Conservation (phyloP, 2,113 vertebrate genomes). For the Pelodiscus sinensis region DNA sequence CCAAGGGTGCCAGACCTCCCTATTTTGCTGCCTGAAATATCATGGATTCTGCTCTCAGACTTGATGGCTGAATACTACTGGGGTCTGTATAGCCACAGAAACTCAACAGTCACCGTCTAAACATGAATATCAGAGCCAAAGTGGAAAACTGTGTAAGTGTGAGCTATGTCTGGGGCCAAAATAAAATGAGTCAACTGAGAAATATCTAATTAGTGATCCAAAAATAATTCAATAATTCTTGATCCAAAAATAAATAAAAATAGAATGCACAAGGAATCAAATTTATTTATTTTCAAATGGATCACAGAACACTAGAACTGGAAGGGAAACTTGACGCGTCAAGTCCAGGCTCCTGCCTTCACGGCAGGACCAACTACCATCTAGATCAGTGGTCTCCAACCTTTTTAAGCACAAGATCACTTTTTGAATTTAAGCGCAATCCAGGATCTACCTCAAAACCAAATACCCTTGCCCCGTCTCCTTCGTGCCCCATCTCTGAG, state of each 20-base stretch:
- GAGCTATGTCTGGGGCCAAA: neutral
- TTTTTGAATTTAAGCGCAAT: no score
- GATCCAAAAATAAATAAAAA: neutral
- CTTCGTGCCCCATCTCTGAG: no score
- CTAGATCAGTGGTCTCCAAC: no score
- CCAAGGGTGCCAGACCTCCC: no score
- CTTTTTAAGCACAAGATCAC: no score
- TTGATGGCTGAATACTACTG: neutral
- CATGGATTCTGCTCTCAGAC: neutral
- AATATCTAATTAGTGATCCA: neutral
- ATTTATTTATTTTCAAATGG: neutral
- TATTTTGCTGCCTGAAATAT: neutral
- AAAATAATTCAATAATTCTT: no score
- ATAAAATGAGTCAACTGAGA: neutral
- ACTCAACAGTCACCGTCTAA: neutral
- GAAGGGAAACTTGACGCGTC: no score
- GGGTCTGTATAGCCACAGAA: neutral
- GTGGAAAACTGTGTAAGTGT: neutral
- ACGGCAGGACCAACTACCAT: no score
- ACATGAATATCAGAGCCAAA: neutral
- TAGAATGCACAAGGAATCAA: neutral
- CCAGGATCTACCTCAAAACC: no score
- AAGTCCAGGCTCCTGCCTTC: no score
- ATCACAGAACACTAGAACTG: no score
- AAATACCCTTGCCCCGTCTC: no score